phyloP scores from a whole-genome alignment of 2,888 invertebrate genomes.

The Rhimphoctona megacephalus region DNA sequence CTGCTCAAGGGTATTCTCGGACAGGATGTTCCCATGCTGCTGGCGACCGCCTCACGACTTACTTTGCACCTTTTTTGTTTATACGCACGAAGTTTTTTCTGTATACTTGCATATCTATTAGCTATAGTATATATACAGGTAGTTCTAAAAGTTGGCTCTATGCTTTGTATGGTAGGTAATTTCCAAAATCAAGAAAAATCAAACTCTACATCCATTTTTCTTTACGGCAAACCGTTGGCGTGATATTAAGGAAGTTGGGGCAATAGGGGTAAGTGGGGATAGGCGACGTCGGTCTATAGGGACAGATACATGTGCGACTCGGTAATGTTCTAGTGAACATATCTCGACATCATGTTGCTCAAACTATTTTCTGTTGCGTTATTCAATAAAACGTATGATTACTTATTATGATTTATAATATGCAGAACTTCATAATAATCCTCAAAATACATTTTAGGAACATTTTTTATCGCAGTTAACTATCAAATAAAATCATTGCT shows the following conservation, averaged over 20 bases:
- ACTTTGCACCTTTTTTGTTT: slow-evolving; percentile 72
- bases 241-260: background rate
- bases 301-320: background rate
- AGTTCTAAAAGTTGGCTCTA: background rate
- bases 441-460: no score
- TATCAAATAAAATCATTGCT: no score
- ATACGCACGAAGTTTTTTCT: slow-evolving; percentile 30
- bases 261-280: background rate
- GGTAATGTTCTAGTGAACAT: no score
- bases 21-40: slow-evolving; percentile 82
- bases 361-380: no score
- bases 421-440: no score
- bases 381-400: no score
- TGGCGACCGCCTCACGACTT: slow-evolving; percentile 64
- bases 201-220: background rate
- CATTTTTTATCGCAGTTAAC: no score
- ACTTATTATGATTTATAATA: no score
- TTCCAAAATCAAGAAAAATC: background rate
- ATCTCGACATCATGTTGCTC: no score
- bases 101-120: slow-evolving; percentile 7
- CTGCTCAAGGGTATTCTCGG: slow-evolving; percentile 75
- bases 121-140: slow-evolving; percentile 8
- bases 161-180: background rate
- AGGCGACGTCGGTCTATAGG: background rate
- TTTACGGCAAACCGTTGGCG: background rate